Evolutionary conservation across 2,797 vertebrate species (phyloP).

Genomic region (Schizopygopsis pylzovi): DNA sequence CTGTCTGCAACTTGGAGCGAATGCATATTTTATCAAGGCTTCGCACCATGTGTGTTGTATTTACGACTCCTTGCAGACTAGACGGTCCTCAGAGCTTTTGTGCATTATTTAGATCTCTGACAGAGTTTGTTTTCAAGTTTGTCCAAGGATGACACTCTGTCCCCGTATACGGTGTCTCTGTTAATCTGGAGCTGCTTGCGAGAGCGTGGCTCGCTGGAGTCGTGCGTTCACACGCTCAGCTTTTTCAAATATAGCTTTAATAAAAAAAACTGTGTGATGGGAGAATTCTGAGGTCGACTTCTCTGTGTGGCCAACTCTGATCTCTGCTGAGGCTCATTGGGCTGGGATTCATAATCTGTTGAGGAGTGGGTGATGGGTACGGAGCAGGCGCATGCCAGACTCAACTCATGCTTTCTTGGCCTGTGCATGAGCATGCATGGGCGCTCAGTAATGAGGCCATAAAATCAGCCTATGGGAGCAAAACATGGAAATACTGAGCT

Average conservation of each 20-base stretch:
- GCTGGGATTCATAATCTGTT: conserved; percentile 73
- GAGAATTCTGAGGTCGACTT: conserved; percentile 64
- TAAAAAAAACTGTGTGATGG: conserved; percentile 65
- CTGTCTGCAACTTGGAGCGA: conserved; percentile 67
- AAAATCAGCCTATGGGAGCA: conserved; percentile 19
- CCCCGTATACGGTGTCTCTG: conserved; percentile 57
- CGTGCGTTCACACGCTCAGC: conserved; percentile 6
- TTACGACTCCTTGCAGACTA: conserved; percentile 76
- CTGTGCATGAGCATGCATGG: neutral
- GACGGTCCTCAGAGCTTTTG: conserved; percentile 66
- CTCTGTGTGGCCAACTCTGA: conserved; percentile 42
- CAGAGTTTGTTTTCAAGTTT: conserved; percentile 73
- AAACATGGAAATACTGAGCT: neutral
- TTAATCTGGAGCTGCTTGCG: conserved; percentile 64
- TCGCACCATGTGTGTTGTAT: conserved; percentile 75
- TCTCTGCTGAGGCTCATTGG: conserved; percentile 41
- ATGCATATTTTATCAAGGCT: conserved; percentile 59
- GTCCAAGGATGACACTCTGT: conserved; percentile 62
- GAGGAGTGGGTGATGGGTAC: conserved; percentile 66
- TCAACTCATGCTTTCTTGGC: conserved; percentile 7
- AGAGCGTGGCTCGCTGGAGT: conserved; percentile 66
- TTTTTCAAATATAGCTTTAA: conserved; percentile 67
- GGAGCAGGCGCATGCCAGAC: neutral
- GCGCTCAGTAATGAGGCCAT: conserved; percentile 34
- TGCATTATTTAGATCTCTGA: conserved; percentile 74